Percentiles rank a stretch among this genome's conserved stretches.
Evolutionary conservation across 1,140 invertebrate species (phyloP).

Genomic region (Lucilia cuprina): DNA sequence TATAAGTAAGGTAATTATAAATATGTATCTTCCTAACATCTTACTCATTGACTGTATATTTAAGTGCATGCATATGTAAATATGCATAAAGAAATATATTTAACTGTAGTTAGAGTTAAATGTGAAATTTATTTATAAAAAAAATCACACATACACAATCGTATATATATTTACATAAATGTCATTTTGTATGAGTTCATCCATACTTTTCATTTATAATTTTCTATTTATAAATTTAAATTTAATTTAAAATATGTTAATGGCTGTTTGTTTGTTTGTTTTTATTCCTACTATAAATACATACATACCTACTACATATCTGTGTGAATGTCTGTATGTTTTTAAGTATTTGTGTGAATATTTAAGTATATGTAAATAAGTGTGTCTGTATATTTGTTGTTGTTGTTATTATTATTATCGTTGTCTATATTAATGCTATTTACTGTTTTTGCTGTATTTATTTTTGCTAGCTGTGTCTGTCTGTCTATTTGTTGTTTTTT

Average conservation of each 20-base stretch:
- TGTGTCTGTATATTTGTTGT: not conserved
- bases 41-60: too few species aligned
- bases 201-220: not conserved
- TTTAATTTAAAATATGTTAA: conserved; percentile 16
- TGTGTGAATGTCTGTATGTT: not conserved
- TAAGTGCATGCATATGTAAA: too few species aligned
- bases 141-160: too few species aligned
- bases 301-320: not conserved
- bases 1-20: too few species aligned
- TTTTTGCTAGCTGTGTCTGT: not conserved
- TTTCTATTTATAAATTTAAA: conserved; percentile 8
- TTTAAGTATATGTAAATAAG: not conserved
- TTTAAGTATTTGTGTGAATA: not conserved
- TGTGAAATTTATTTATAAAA: too few species aligned
- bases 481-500: not conserved
- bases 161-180: too few species aligned
- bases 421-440: not conserved
- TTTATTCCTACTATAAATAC: not conserved
- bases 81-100: too few species aligned
- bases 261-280: not conserved
- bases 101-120: too few species aligned
- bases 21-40: too few species aligned
- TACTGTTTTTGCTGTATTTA: not conserved
- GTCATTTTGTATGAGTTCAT: not conserved
- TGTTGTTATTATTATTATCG: not conserved